Evolutionary conservation across 2,113 vertebrate species (phyloP), one percentile per base, ranked within the genome.

Genomic region (Anser brachyrhynchus): DNA sequence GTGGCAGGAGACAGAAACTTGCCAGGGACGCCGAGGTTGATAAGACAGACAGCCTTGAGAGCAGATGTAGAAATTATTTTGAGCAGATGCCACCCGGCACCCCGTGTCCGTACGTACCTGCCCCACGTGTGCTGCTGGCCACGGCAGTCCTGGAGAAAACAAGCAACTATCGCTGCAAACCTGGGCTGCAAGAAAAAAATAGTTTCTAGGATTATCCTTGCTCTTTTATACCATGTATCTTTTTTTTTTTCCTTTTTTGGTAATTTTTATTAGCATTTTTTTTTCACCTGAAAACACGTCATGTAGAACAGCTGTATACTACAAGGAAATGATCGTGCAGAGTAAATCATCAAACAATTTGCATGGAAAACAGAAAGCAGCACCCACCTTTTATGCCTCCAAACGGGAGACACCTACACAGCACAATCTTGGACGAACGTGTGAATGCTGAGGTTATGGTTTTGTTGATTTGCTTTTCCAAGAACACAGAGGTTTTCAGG

Each of bases 241-340:
- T 54, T 54, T 54, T 55, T 49, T 46, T 51, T 51, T 12, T 37
- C 37, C 37, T 37, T 51, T 26, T 14, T 26, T 26, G 26, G 26
- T 28, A 29, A 15, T 23, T 77, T 65, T n/a, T 29, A 25, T 33
- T 33, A 49, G 22, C 11, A 4, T 29, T 57, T 52, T 31, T 78
- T 78, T 65, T 65, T 64, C 46, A 41, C 37, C 46, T 26, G 52
- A 33, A 25, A 41, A 33, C 22, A 12, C 22, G 52, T 41, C 16
- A 6, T 5, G 16, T 20, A 20, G n/a, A 51, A 52, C 28, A 28
- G 39, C 59, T 8, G 35, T 17, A 25, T 14, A 11, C 28, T 6
- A 35, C 35, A 33, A 37, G 1, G 2, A 64, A 52, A 14, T 0
- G 4, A 64, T 33, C 13, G 11, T 8, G 22, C 16, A 41, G 61